phyloP scores from a whole-genome alignment of 64 coral and sea anemone genomes.

The Montipora efflorescens region DNA sequence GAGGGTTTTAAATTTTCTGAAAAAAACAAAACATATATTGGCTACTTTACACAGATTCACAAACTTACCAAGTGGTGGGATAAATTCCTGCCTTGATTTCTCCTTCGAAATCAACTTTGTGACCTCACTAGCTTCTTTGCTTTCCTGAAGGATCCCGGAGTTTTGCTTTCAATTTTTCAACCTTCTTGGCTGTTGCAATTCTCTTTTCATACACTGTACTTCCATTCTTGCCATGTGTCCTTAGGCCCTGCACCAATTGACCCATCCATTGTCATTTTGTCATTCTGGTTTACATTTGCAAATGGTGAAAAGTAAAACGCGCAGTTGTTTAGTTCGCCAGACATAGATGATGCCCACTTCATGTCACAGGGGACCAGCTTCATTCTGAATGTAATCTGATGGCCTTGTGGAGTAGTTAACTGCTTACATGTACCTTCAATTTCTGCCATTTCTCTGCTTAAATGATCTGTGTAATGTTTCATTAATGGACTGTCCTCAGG shows the following conservation, averaged over 20 bases:
- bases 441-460: not conserved
- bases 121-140: slow-evolving; percentile 15
- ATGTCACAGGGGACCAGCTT: slow-evolving; percentile 55
- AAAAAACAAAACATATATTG: no score
- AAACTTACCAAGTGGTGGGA: no score
- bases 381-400: slow-evolving; percentile 37
- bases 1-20: no score
- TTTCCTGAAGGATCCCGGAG: slow-evolving; percentile 39
- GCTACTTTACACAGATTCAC: no score
- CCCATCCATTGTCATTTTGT: not conserved
- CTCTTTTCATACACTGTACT: no score
- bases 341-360: slow-evolving; percentile 64
- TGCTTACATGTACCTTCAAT: not conserved
- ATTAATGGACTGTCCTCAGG: no score
- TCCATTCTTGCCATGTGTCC: no score
- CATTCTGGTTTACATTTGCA: slow-evolving; percentile 19
- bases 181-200: not conserved
- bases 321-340: slow-evolving; percentile 68
- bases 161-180: slow-evolving; percentile 31
- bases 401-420: slow-evolving; percentile 31
- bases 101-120: slow-evolving; percentile 17
- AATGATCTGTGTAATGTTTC: slow-evolving; percentile 52
- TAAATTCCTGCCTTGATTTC: not conserved
- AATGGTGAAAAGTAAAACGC: not conserved
- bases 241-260: no score